Base-by-base conservation (phyloP, 1,140 invertebrate genomes). In the Leptopilina boulardi region DNA sequence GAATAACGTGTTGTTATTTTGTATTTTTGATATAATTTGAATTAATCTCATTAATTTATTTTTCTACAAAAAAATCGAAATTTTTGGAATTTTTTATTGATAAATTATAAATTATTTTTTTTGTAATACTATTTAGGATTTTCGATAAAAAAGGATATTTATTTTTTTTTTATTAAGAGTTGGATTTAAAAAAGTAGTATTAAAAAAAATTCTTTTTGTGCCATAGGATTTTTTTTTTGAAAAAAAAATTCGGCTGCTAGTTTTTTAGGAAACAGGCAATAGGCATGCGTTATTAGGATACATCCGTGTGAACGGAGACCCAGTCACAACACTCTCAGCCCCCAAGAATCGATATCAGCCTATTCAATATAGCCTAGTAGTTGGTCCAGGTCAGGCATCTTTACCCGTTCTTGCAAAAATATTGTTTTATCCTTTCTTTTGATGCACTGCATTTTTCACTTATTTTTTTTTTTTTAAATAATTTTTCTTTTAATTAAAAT, bases 321-420 rank as follows among this genome's bases (percentile, higher is more conserved):
- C 21, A 30, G 59, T 66, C 23, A 51, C 47, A 51, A 51, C 47
- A 51, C 47, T 51, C 59, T 26, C 59, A 66, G 59, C 59, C 23
- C n/a, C 59, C 59, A n/a, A 66, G 59, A 66, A 66, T 75, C 59
- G 41, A 42, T 72, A 47, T 47, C 71, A n/a, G 71, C 41, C 66
- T 34, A 72, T 26, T 42, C 41, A 72, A 26, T 47, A 26, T 47
- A 26, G 71, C 41, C 71, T 44, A 72, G 71, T 54, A 73, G 41
- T 77, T 77, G 76, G 71, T 26, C 76, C 71, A 77, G 76, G 76
- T 77, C 76, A 74, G 71, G 71, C 26, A 77, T 70, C 71, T 72
- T 66, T 18, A 56, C 44, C 21, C 44, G 47, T 51, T 51, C 47
- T 51, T 51, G 47, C 6, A 51, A 51, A 51, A 51, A 51, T 51